phyloP scores from a whole-genome alignment of 2,888 invertebrate genomes.

The Amaurobius ferox region DNA sequence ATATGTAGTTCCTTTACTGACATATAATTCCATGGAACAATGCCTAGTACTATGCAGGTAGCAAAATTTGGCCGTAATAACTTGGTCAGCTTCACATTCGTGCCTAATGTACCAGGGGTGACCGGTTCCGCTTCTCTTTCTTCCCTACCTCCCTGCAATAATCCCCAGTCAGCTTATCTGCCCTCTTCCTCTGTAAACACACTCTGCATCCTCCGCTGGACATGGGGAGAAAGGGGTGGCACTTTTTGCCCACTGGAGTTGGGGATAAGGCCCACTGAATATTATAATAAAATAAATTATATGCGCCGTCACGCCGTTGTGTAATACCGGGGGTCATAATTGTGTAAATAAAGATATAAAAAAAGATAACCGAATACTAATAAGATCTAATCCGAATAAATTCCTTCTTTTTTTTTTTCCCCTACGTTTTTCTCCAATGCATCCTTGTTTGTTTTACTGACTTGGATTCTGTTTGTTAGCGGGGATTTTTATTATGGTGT shows the following conservation, averaged over 20 bases:
- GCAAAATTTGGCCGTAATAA: no score
- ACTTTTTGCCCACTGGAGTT: conserved; percentile 44
- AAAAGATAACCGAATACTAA: conserved; percentile 64
- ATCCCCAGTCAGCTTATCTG: no score
- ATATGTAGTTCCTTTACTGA: no score
- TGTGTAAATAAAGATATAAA: conserved; percentile 43
- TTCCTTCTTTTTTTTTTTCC: conserved; percentile 44
- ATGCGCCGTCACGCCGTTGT: conserved; percentile 60
- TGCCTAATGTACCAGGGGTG: no score
- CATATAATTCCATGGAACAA: no score
- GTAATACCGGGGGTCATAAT: conserved; percentile 37
- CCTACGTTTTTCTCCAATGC: conserved; percentile 16
- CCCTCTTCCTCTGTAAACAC: conserved; percentile 18
- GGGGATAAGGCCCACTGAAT: conserved; percentile 31
- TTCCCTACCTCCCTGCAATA: no score
- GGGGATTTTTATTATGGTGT: conserved; percentile 57
- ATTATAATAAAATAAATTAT: conserved; percentile 53
- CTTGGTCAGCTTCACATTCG: no score
- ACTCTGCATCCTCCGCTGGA: conserved; percentile 55
- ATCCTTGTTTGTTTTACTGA: conserved; percentile 61
- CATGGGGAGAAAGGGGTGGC: conserved; percentile 42
- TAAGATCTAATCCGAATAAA: conserved; percentile 66
- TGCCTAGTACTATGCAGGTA: no score
- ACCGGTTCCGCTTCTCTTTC: no score
- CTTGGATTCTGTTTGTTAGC: conserved; percentile 10